These are phyloP conservation scores for Vespertilio murinus DNA, from an alignment of 2,797 vertebrate species.

Conservation along the genomic window DNA sequence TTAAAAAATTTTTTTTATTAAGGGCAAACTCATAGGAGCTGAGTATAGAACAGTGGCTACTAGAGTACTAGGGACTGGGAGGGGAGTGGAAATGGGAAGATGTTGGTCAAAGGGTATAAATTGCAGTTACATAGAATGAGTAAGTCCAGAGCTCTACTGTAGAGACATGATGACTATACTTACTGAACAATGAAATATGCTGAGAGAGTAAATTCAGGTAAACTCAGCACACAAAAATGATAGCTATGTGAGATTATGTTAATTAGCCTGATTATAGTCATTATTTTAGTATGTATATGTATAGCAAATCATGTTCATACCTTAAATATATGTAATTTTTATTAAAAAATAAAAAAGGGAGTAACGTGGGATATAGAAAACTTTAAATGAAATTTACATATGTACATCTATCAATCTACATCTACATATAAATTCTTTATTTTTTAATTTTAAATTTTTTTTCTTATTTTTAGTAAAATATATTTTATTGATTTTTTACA, in stretches of 20 bases:
- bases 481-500: no score
- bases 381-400: background rate
- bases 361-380: background rate
- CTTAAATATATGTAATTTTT: background rate
- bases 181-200: background rate
- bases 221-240: background rate
- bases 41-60: background rate
- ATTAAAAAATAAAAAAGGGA: background rate
- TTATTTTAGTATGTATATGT: background rate
- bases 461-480: no score
- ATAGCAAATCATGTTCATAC: background rate
- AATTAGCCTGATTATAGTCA: background rate
- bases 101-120: background rate
- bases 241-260: background rate
- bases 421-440: background rate
- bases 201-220: background rate
- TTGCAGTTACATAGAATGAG: background rate
- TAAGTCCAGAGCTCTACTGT: background rate
- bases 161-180: background rate
- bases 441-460: no score
- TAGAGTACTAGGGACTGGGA: background rate
- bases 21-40: background rate
- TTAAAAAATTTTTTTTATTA: background rate
- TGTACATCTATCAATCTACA: background rate
- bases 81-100: background rate